A percentile compares a stretch with the other conserved stretches of the same genome.
Evolutionary conservation across 2,888 invertebrate genomes (phyloP).

Genomic region (Apamea monoglypha): DNA sequence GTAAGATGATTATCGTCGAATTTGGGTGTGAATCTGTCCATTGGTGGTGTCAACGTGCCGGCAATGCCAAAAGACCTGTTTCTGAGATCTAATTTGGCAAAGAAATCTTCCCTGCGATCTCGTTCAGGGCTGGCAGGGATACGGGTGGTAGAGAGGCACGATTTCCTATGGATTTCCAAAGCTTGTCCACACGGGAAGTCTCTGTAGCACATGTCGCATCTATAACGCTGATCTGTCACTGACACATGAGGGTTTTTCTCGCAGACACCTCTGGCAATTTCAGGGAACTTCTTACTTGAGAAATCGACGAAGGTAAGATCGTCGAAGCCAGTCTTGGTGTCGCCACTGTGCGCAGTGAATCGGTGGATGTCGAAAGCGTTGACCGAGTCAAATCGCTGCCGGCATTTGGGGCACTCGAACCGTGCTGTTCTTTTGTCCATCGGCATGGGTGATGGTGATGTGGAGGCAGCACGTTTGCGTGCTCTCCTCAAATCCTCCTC

Average conservation of each 20-base stretch:
- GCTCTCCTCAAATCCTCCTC: constrained; percentile 82
- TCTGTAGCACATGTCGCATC: constrained; percentile 92
- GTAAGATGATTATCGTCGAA: constrained; percentile 82
- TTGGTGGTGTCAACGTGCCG: constrained; percentile 85
- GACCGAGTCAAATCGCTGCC: constrained; percentile 93
- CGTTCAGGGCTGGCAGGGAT: constrained; percentile 88
- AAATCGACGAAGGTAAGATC: constrained; percentile 95
- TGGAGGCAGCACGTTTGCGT: constrained; percentile 84
- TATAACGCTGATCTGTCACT: constrained; percentile 91
- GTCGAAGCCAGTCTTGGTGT: constrained; percentile 92
- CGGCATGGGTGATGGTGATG: constrained; percentile 82
- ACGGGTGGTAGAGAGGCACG: constrained; percentile 82
- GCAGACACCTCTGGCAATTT: constrained; percentile 92
- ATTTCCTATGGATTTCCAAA: constrained; percentile 92
- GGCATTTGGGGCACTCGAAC: constrained; percentile 93
- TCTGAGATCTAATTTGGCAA: constrained; percentile 94
- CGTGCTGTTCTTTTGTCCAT: constrained; percentile 84
- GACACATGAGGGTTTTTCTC: constrained; percentile 92
- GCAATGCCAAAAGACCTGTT: constrained; percentile 91
- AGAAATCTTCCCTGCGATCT: constrained; percentile 94
- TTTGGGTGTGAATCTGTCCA: constrained; percentile 85
- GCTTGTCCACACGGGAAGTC: constrained; percentile 93
- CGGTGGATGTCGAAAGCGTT: constrained; percentile 93
- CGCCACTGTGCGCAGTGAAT: constrained; percentile 91
- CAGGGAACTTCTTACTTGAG: constrained; percentile 94